Conservation (phyloP, 2,113 vertebrate genomes). For the Mellivora capensis region DNA sequence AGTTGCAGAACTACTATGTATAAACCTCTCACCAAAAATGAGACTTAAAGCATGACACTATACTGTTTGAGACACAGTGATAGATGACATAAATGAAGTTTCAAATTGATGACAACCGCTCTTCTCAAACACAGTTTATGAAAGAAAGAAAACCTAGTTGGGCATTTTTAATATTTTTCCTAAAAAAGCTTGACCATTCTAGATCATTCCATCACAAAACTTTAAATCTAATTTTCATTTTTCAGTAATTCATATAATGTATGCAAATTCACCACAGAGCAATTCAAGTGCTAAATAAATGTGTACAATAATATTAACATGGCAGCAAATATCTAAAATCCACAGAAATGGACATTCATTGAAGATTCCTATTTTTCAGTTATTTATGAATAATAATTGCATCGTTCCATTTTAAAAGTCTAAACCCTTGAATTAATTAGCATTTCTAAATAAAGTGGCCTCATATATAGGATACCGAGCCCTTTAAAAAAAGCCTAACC, state of each 20-base stretch:
- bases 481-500: not conserved
- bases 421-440: constrained; percentile 25
- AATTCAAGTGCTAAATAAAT: not conserved
- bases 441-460: constrained; percentile 17
- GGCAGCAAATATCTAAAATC: constrained; percentile 12
- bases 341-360: not conserved
- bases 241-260: constrained; percentile 10
- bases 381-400: not conserved
- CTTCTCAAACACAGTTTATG: not conserved
- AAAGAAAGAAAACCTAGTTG: not conserved
- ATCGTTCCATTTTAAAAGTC: constrained; percentile 13
- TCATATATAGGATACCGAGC: not conserved
- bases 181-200: not conserved
- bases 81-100: not conserved
- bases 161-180: not conserved
- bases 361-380: not conserved
- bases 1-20: not conserved
- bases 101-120: not conserved
- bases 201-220: constrained; percentile 28
- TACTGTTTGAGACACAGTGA: not conserved
- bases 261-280: not conserved
- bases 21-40: constrained; percentile 25
- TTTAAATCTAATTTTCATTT: not conserved
- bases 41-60: not conserved
- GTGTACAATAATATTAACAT: not conserved